Conservation (phyloP, 1,140 invertebrate genomes). For the Gonioctena quinquepunctata region DNA sequence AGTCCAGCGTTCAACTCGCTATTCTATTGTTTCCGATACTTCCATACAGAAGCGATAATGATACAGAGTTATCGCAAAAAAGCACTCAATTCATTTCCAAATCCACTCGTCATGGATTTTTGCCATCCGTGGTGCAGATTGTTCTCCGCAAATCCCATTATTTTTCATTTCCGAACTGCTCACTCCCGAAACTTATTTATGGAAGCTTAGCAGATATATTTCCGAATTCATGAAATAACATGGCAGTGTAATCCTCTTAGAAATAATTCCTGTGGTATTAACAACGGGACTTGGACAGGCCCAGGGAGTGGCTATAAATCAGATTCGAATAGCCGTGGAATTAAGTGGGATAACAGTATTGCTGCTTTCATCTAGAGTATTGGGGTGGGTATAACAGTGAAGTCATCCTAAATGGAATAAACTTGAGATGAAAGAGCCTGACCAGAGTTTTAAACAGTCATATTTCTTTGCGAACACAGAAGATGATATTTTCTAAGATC, state of each 20-base stretch:
- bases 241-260: background rate
- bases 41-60: no score
- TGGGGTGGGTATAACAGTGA: background rate
- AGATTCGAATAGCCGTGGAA: background rate
- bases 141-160: background rate
- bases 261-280: background rate
- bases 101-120: background rate
- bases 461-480: no score
- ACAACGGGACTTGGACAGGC: background rate
- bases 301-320: background rate
- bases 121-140: background rate
- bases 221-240: background rate
- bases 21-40: no score
- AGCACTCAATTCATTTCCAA: background rate
- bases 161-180: background rate
- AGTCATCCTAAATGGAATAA: no score
- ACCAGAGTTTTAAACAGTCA: no score
- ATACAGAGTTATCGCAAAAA: no score
- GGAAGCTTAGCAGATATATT: background rate
- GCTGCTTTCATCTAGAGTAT: background rate
- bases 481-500: no score
- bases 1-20: no score
- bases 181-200: background rate
- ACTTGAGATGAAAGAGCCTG: no score
- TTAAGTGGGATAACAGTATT: background rate